A percentile compares a stretch with the other conserved stretches of the same genome.
These are phyloP conservation scores for Oryctolagus cuniculus DNA, from an alignment of 2,113 vertebrate species.

Conservation along the genomic window mOryCun1.1 NC_091438.1:26375001-26375500, in stretches of 20 bases:
- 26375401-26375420: background rate
- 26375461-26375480: background rate
- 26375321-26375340: background rate
- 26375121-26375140: constrained; percentile 27
- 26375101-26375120: constrained; percentile 30
- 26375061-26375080: constrained; percentile 44
- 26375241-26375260: background rate
- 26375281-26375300: background rate
- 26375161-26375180: background rate
- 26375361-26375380: background rate
- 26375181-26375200: constrained; percentile 9
- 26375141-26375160: constrained; percentile 44
- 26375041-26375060: background rate
- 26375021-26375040: background rate
- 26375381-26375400: background rate
- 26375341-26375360: background rate
- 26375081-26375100: background rate
- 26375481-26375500: background rate
- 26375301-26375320: background rate
- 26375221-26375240: background rate
- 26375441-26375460: background rate
- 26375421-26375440: accelerated
- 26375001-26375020: background rate
- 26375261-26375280: background rate
- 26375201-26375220: constrained; percentile 55